These are phyloP conservation scores for Horisme vitalbata DNA, from an alignment of 2,888 invertebrate species.

Conservation along the genomic window DNA sequence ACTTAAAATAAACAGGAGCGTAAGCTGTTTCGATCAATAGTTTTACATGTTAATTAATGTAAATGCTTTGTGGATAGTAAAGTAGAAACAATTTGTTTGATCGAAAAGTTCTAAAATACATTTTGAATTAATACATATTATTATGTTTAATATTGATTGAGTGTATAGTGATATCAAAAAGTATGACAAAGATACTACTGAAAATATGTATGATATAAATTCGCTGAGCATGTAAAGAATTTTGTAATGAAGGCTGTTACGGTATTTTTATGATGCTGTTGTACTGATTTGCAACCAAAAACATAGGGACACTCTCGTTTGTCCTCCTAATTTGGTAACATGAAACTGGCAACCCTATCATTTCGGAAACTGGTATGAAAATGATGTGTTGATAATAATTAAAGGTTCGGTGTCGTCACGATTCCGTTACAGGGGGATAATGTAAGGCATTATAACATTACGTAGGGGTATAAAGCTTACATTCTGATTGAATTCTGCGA, in stretches of 20 bases:
- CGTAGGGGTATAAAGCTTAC: constrained; percentile 75
- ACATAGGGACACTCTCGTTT: not conserved
- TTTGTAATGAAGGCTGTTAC: no score
- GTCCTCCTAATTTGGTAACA: not conserved
- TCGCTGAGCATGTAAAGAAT: no score
- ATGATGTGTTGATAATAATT: constrained; percentile 83
- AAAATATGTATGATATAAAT: no score
- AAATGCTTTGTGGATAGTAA: not conserved
- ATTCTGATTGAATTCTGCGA: constrained; percentile 81
- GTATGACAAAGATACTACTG: no score
- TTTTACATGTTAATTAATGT: constrained; percentile 11
- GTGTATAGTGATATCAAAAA: no score
- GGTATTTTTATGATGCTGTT: no score
- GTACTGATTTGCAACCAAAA: no score
- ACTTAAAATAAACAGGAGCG: constrained; percentile 17
- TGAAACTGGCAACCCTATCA: constrained; percentile 59
- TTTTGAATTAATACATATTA: no score
- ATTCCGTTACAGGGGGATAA: constrained; percentile 69
- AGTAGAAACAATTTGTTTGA: no score
- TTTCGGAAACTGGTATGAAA: constrained; percentile 70
- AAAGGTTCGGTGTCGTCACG: constrained; percentile 76
- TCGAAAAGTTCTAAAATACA: no score
- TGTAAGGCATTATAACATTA: constrained; percentile 80
- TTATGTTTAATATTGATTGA: no score
- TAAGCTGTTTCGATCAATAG: constrained; percentile 14